phyloP scores from a whole-genome alignment of 2,113 vertebrate genomes.

The Oncorhynchus mykiss region DNA sequence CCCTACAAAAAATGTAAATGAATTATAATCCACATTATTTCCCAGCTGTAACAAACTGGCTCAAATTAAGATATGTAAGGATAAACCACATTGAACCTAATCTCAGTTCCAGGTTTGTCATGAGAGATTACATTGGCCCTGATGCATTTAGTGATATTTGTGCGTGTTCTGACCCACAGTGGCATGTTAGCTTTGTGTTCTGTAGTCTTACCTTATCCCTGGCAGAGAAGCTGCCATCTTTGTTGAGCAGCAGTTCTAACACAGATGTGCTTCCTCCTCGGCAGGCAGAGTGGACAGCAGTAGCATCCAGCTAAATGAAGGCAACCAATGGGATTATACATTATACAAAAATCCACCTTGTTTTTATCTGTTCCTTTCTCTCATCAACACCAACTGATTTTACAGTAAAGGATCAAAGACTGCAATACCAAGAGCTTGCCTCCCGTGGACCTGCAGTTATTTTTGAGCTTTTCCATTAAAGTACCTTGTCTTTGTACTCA shows the following conservation, averaged over 20 bases:
- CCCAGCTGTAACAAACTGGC: no score
- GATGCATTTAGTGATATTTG: no score
- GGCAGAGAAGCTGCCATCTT: conserved; percentile 83
- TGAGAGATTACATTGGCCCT: no score
- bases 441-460: neutral
- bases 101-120: no score
- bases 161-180: no score
- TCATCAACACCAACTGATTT: neutral
- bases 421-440: neutral
- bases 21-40: no score
- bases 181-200: neutral
- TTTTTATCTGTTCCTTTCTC: neutral
- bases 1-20: no score
- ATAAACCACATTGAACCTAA: no score
- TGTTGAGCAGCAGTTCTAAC: conserved; percentile 85
- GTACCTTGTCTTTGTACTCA: conserved; percentile 90
- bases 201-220: conserved; percentile 87
- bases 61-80: no score
- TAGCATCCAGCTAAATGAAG: conserved; percentile 84
- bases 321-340: neutral
- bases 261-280: conserved; percentile 85
- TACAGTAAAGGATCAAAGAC: neutral
- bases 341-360: neutral
- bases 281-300: conserved; percentile 92
- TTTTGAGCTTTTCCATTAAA: neutral